Conservation (phyloP, 2,888 invertebrate genomes). For the Pteria penguin region DNA sequence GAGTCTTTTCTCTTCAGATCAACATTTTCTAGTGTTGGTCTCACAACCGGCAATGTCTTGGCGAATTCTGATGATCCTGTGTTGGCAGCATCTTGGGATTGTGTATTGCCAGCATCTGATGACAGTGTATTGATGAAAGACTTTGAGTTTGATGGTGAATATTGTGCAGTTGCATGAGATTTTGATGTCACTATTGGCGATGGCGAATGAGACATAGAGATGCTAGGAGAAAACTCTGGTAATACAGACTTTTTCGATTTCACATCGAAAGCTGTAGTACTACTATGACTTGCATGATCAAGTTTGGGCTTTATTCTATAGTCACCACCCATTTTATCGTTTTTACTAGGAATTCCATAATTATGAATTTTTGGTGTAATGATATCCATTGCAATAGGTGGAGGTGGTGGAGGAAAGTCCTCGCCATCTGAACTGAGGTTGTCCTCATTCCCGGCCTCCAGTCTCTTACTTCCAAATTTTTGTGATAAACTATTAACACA, state of each 20-base stretch:
- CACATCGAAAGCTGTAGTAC: conserved; percentile 21
- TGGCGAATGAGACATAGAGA: conserved; percentile 26
- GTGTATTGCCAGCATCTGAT: not conserved
- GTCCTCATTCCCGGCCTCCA: conserved; percentile 68
- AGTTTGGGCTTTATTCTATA: conserved; percentile 60
- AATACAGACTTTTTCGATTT: not conserved
- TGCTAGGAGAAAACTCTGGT: conserved; percentile 41
- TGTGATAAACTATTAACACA: conserved; percentile 77
- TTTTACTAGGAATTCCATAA: conserved; percentile 71
- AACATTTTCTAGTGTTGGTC: not conserved
- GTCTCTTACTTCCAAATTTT: conserved; percentile 74
- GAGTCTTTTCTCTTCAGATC: conserved; percentile 53
- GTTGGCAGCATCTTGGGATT: not conserved
- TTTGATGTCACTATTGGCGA: not conserved
- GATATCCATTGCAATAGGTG: conserved; percentile 76
- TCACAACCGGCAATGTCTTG: not conserved
- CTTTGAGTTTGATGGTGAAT: not conserved
- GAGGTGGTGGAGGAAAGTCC: conserved; percentile 76
- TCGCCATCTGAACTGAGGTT: conserved; percentile 72
- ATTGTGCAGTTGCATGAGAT: not conserved
- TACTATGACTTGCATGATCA: conserved; percentile 48
- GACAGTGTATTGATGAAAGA: not conserved
- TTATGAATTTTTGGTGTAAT: conserved; percentile 75
- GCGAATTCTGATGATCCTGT: not conserved
- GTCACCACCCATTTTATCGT: conserved; percentile 54